Conservation (phyloP, 2,888 invertebrate species). For the Empis stercorea region DNA sequence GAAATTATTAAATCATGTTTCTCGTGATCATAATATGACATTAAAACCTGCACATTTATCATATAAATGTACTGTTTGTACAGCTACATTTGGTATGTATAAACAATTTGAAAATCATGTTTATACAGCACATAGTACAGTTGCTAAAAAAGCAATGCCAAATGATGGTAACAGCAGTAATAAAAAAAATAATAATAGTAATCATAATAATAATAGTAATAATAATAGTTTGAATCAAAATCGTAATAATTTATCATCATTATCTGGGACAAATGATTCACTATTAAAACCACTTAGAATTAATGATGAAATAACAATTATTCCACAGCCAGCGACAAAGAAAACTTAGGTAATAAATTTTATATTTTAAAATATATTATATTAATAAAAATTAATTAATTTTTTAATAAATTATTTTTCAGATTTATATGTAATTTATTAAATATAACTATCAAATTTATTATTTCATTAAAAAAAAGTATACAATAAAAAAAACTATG, state of each 20-base stretch:
- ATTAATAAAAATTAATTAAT: no score
- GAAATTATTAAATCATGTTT: constrained; percentile 85
- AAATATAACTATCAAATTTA: no score
- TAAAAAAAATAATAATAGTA: constrained; percentile 20
- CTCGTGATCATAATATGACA: constrained; percentile 81
- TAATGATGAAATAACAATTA: constrained; percentile 81
- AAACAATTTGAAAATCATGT: constrained; percentile 90
- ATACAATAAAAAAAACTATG: no score
- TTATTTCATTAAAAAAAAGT: no score
- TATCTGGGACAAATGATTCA: constrained; percentile 41
- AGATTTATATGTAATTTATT: no score
- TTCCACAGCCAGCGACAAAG: constrained; percentile 61
- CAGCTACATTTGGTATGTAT: constrained; percentile 90
- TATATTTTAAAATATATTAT: no score
- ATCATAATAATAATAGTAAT: constrained; percentile 14
- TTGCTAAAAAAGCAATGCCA: constrained; percentile 75
- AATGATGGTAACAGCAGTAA: constrained; percentile 45
- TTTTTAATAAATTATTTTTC: no score
- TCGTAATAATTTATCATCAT: constrained; percentile 24
- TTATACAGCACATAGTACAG: constrained; percentile 83
- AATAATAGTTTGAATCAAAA: constrained; percentile 16
- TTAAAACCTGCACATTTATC: constrained; percentile 86
- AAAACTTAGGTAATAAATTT: not conserved
- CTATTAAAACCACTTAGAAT: constrained; percentile 70
- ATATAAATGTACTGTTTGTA: constrained; percentile 91